These are phyloP conservation scores for Tragelaphus oryx DNA, from an alignment of 2,797 vertebrate species.

Conservation along the genomic window DNA sequence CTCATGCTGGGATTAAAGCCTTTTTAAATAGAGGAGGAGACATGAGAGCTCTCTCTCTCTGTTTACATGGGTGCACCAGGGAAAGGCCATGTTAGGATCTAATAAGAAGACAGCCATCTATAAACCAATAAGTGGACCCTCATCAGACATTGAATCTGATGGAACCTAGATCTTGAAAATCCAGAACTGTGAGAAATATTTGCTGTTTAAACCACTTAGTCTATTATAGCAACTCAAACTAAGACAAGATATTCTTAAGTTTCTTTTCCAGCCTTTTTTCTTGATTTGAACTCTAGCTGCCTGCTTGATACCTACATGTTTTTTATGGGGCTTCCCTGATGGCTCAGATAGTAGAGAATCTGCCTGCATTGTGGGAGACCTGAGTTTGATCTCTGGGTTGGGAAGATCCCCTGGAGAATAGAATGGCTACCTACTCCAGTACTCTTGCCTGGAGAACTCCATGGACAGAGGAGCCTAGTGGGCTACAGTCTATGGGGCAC, in stretches of 20 bases:
- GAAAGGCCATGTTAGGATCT: neutral
- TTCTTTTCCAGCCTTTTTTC: neutral
- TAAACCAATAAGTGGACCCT: neutral
- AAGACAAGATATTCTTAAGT: neutral
- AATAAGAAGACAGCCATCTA: neutral
- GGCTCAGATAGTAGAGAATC: neutral
- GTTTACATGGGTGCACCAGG: neutral
- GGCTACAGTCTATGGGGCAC: neutral
- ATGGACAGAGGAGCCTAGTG: neutral
- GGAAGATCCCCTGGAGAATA: neutral
- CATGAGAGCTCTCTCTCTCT: neutral
- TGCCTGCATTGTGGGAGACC: neutral
- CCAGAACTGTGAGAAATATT: neutral
- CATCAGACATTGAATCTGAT: neutral
- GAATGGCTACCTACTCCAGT: neutral
- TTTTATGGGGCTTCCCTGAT: neutral
- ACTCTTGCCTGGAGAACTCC: neutral
- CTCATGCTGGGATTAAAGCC: neutral
- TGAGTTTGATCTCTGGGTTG: neutral
- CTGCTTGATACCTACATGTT: neutral
- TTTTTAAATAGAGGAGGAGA: neutral
- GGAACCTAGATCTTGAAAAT: neutral
- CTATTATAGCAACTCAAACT: neutral
- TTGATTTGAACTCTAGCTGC: neutral
- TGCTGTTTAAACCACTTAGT: neutral